Evolutionary conservation across 1,140 invertebrate species (phyloP), one percentile per base, ranked within the genome.

Genomic region (Chionoecetes opilio): DNA sequence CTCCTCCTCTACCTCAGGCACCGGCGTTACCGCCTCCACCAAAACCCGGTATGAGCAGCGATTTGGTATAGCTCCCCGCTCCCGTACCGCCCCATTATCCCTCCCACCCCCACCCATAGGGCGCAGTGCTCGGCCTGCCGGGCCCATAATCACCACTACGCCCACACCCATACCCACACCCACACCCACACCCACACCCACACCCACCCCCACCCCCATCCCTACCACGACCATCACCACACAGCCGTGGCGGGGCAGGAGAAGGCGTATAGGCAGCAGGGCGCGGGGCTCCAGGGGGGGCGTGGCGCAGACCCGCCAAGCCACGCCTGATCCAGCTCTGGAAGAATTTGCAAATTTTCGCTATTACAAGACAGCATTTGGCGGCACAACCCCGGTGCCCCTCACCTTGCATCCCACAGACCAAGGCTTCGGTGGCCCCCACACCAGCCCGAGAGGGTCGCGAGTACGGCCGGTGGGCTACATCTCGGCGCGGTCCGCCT

Each of bases 321-420:
- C 96, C 0, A 9, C 75, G 46, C 35, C 75, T 21, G 96, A 95
- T 82, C 82, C 94, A n/a, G 82, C 38, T 31, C 91, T 75, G 14
- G 93, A 95, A 29, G 96, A 94, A 41, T 96, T 96, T 29, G 84
- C 96, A 17, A 96, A 96, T 75, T 96, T 96, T 82, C 90, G 96
- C 0, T 96, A 95, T 35, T 96, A 95, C 46, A 96, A 93, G 53
- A 96, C 96, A 21, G 95, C 95, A 31, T 96, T 96, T n/a, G 96
- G 95, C 26, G 46, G 86, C 21, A 32, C 75, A 0, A 87, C 82
- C 21, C 26, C 29, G 31, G n/a, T 31, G 34, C 29, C 29, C 21
- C 85, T 8, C 21, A 38, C 82, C 14, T 9, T 82, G 9, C 21
- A 32, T 2, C 88, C 41, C 88, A 82, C 29, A 0, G 82, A 84